Evolutionary conservation across 2,888 invertebrate genomes (phyloP), one percentile per base, ranked within the genome.

Genomic region (Tanytarsus gracilentus): DNA sequence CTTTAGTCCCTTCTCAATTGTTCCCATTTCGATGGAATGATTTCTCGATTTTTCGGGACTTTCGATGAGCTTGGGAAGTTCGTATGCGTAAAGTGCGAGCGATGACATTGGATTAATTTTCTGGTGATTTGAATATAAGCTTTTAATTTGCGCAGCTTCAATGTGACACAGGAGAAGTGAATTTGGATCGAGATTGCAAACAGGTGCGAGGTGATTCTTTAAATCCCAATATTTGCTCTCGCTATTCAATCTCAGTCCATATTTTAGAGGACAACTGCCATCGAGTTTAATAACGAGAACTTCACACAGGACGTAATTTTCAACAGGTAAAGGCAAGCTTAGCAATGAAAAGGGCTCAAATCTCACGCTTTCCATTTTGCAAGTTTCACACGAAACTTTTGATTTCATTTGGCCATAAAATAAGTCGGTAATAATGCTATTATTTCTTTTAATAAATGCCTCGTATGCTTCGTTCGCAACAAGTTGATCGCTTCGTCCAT

Each of bases 351-450:
- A 95, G 2, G 93, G 88, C 76, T 95, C 95, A 74, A 94, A 95
- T 44, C 89, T 80, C 62, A 91, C 89, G 56, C 89, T 90, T 67
- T 88, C 86, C 64, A 84, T 82, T 8, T 83, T 84, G 75, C 95
- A 95, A 21, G 83, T 82, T 67, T 84, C 80, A 73, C 95, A 95
- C 51, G 85, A 83, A 56, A 85, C 79, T 70, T 87, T 85, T 4
- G 93, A 94, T 74, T 92, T 91, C 8, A 95, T 79, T 72, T 93
- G 92, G 0, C 94, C 95, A 73, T 91, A 91, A 77, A 94, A 94
- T 65, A 93, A 76, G 70, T 93, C 92, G 56, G 91, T 91, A 65
- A 94, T 83, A 64, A 94, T 85, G 39, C 91, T 91, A 70, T 85
- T 82, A 77, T 94, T 92, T 66, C 91, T 79, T 2, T 84, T 77